These are phyloP conservation scores for Anhinga anhinga DNA, from an alignment of 2,113 vertebrate genomes.

Conservation along the genomic window DNA sequence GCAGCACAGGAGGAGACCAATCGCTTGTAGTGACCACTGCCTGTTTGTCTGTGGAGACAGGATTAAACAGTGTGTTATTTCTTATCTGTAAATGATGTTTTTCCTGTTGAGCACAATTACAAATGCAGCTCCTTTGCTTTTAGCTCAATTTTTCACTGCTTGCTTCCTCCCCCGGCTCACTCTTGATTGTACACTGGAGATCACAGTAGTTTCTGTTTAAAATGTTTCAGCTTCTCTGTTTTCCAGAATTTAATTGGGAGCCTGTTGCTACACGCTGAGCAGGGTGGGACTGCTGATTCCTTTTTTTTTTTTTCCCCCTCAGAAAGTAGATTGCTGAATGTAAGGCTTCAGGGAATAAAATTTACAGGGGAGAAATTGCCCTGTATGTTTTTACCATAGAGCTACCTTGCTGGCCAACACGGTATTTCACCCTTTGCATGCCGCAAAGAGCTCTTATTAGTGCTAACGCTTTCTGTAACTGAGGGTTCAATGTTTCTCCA, in stretches of 20 bases:
- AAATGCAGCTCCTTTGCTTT: neutral
- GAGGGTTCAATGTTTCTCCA: neutral
- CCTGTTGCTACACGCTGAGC: slow-evolving; percentile 48
- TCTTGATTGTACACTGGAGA: neutral
- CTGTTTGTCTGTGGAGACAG: neutral
- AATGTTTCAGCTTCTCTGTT: slow-evolving; percentile 51
- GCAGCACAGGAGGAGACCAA: fast-evolving
- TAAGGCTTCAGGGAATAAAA: slow-evolving; percentile 51
- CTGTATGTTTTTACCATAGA: neutral
- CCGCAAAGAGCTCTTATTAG: neutral
- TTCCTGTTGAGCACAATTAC: neutral
- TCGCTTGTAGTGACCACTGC: neutral
- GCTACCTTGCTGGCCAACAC: neutral
- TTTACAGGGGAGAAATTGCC: slow-evolving; percentile 28
- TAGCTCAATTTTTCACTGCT: neutral
- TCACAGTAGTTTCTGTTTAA: slow-evolving; percentile 56
- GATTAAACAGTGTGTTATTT: neutral
- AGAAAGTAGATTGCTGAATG: slow-evolving; percentile 22
- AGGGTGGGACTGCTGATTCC: neutral
- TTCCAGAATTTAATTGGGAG: slow-evolving; percentile 40
- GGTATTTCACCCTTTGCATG: neutral
- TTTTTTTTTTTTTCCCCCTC: neutral
- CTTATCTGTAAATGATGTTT: neutral
- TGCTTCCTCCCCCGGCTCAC: neutral
- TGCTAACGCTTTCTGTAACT: neutral